Evolutionary conservation across 2,113 vertebrate genomes (phyloP), one percentile per base, ranked within the genome.

Genomic region (Hyperopisus bebe): DNA sequence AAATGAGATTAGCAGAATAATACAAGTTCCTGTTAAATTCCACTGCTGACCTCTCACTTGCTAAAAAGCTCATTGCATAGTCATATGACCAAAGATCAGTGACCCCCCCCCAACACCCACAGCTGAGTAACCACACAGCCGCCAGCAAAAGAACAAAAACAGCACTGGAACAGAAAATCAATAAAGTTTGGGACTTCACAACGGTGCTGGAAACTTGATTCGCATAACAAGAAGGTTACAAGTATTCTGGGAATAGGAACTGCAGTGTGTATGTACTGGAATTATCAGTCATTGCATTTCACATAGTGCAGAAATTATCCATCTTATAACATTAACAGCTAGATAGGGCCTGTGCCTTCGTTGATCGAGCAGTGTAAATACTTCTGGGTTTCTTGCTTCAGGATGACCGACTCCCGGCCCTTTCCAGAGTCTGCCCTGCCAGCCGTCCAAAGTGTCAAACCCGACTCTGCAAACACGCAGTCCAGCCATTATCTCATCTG

Each of bases 71-170:
- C 35, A 39, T 35, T 19, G 35, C 74, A 42, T 42, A 17, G 35
- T 88, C 88, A 88, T 48, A 44, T 88, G 88, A 50, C 27, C 31
- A 27, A 47, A 70, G 66, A 46, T 74, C 88, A 88, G 46, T 50
- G 88, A 50, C 44, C 11, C 62, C 46, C 66, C 42, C 44, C 62
- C 10, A 27, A 47, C 47, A 88, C 62, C 66, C 66, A 47, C 88
- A 35, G 46, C 47, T 80, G 62, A 70, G 83, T 86, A 48, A 86
- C 58, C 27, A 31, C 1, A 15, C 44, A 77, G 47, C 46, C 27
- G 47, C 39, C 31, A 39, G 44, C 39, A 88, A 77, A 70, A 24
- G 27, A 10, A 44, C 17, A 44, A 51, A 80, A 77, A 66, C 88
- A 77, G 17, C n/a, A 27, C 46, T 47, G 27, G 48, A 27, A 51